Percentiles rank a stretch among this genome's conserved stretches.
These are phyloP conservation scores for Drosophila infuscata DNA, from an alignment of 2,888 invertebrate species.

Conservation along the genomic window DNA sequence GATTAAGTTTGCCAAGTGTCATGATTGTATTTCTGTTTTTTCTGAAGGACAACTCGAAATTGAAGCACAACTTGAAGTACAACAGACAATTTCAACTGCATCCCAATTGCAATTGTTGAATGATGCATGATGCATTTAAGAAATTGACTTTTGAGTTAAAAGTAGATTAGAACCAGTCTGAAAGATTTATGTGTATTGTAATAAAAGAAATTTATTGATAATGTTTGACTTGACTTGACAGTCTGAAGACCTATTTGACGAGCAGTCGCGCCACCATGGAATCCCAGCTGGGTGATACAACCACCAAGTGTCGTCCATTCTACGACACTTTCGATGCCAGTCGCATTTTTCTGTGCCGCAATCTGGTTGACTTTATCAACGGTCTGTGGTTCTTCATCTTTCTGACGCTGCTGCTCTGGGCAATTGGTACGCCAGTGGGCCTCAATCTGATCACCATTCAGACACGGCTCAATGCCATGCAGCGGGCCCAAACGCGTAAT, in stretches of 20 bases:
- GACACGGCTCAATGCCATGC: conserved; percentile 76
- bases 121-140: neutral
- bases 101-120: conserved; percentile 3
- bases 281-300: conserved; percentile 87
- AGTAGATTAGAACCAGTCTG: neutral
- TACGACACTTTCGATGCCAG: conserved; percentile 89
- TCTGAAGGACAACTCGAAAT: conserved; percentile 12
- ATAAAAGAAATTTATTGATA: neutral
- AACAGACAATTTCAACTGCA: neutral
- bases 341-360: conserved; percentile 86
- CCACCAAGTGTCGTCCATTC: conserved; percentile 90
- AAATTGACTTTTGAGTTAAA: conserved; percentile 7
- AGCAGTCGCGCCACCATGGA: conserved; percentile 89
- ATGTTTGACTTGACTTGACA: conserved; percentile 55
- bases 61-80: neutral
- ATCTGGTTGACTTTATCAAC: conserved; percentile 85
- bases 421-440: conserved; percentile 87
- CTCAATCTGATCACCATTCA: conserved; percentile 86
- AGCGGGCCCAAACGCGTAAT: conserved; percentile 60
- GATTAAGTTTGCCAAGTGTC: conserved; percentile 77
- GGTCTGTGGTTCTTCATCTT: conserved; percentile 90
- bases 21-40: conserved; percentile 61
- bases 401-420: conserved; percentile 87
- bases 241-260: conserved; percentile 88
- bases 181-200: neutral